These are phyloP conservation scores for Porphyrio hochstetteri DNA, from an alignment of 2,113 vertebrate species.

Conservation along the genomic window DNA sequence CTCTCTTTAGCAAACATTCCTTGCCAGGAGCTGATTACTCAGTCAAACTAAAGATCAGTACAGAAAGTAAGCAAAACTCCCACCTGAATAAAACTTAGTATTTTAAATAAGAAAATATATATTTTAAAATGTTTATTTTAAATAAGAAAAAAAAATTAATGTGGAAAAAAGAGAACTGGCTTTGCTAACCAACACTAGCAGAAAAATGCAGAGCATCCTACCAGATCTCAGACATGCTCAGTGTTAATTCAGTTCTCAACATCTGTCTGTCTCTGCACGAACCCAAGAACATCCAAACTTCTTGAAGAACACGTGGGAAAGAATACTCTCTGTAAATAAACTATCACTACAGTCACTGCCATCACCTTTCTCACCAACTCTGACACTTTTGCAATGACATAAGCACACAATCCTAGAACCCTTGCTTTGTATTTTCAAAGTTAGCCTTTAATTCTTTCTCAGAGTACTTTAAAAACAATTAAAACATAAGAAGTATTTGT, in stretches of 20 bases:
- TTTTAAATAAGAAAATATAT: background rate
- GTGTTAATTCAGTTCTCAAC: background rate
- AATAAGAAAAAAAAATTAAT: too few relatives aligned
- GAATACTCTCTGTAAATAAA: background rate
- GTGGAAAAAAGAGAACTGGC: rapidly evolving
- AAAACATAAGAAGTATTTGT: background rate
- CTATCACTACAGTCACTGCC: background rate
- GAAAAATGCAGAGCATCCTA: background rate
- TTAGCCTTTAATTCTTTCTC: background rate
- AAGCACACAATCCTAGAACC: background rate
- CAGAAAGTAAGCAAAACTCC: background rate
- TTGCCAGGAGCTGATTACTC: background rate
- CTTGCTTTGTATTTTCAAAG: background rate
- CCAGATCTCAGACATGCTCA: background rate
- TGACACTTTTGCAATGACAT: background rate
- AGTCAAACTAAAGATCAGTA: background rate
- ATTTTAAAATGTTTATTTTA: too few relatives aligned
- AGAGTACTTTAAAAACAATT: background rate
- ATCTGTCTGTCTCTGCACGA: background rate
- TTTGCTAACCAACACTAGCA: background rate
- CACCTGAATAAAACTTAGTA: background rate
- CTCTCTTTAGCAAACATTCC: background rate
- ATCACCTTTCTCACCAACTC: background rate
- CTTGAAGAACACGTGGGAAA: background rate
- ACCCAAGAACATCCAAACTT: background rate